A percentile compares a stretch with the other conserved stretches of the same genome.
phyloP scores from a whole-genome alignment of 53 echinoderm and acorn worm genomes.

The Stichopus horrens region DNA sequence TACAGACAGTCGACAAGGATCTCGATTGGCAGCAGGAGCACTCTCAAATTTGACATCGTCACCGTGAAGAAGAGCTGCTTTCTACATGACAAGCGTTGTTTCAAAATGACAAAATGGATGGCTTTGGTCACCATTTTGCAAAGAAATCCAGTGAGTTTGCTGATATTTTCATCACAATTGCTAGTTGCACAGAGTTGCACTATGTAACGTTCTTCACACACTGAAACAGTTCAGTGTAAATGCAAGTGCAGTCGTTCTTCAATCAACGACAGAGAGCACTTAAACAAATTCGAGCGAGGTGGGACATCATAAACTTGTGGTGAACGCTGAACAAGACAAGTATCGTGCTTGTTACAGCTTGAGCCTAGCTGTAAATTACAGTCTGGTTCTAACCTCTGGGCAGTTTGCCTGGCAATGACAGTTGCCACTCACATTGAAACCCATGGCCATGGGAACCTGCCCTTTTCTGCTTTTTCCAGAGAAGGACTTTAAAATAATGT shows the following conservation, averaged over 20 bases:
- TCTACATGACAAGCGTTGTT: constrained; percentile 10
- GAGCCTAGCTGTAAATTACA: no score
- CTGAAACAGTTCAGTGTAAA: not conserved
- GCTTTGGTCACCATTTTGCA: constrained; percentile 45
- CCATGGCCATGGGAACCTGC: no score
- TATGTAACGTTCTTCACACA: not conserved
- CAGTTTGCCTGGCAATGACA: no score
- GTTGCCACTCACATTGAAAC: no score
- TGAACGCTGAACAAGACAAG: no score
- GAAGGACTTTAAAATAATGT: no score
- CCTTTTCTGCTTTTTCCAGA: no score
- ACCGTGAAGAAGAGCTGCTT: constrained; percentile 6
- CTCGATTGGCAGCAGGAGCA: not conserved
- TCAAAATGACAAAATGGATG: constrained; percentile 49
- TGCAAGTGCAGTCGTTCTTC: not conserved
- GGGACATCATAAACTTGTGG: no score
- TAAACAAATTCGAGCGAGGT: not conserved
- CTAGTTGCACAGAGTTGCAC: not conserved
- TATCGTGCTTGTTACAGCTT: no score
- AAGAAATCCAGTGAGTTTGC: constrained; percentile 43
- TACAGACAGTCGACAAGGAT: not conserved
- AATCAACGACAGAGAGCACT: not conserved
- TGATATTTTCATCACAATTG: not conserved
- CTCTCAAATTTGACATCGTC: not conserved
- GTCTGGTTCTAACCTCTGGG: no score